Base-by-base conservation (phyloP, 1,140 invertebrate species). In the Panonychus citri region DNA sequence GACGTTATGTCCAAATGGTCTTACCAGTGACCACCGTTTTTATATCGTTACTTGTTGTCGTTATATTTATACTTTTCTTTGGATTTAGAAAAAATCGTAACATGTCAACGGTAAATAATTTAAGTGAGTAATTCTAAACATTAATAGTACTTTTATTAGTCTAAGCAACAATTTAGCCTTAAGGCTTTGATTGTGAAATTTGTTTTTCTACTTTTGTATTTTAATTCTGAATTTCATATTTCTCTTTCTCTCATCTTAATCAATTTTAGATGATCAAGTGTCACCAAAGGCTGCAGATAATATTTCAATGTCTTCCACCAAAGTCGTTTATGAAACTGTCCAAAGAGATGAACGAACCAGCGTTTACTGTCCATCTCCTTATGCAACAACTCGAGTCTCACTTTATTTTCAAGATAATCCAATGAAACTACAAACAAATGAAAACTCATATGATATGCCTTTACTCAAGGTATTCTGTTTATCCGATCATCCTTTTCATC, bases 341-440 rank as follows among this genome's bases (percentile, higher is more conserved):
- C 49, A 51, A 27, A 25, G 28, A n/a, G 49, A 51, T 7, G 49
- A 51, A 27, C 49, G 49, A 4, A 51, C 24, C 28, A 51, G 49
- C 27, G 26, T 61, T 13, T 61, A 61, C 43, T 53, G 52, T 39
- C 52, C 28, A 21, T 53, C 52, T 21, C 52, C 52, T 34, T 53
- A 53, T 25, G 52, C 52, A 53, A 39, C 52, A 19, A 53, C 52
- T 1, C 52, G 34, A 37, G 34, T 53, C 19, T 53, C 52, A 13
- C 19, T 37, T 21, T 53, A 37, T 26, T 53, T 53, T 53, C 52
- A 53, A 53, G 52, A 53, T 24, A 53, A 53, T 37, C 49, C 49
- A 51, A 27, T 27, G n/a, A 34, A 34, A 34, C 43, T 46, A 7
- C n/a, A 46, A 21, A 24, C 25, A 1, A 53, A 53, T 53, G 52